Base-by-base conservation (phyloP, 1,140 invertebrate species). In the Drosophila nannoptera region DNA sequence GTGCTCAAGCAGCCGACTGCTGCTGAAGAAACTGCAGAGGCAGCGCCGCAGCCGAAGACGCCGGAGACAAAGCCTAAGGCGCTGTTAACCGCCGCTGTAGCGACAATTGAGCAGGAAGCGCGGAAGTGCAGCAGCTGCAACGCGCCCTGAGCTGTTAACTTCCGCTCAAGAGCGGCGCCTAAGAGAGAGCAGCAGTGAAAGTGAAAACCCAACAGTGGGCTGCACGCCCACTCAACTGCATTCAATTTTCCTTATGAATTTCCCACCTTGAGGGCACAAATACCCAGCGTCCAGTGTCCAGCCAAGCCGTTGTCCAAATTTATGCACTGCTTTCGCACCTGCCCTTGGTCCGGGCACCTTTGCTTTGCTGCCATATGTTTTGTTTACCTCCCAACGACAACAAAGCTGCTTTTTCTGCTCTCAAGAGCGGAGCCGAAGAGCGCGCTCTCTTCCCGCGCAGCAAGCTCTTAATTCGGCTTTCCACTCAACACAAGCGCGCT, bases 101-200 rank as follows among this genome's bases (percentile, higher is more conserved):
- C 43, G 43, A 42, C 29, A 42, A 42, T 64, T 45, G 42, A 69
- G 45, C 66, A 62, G 66, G 66, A 69, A 69, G 42, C 49, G 9
- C 46, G 68, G 62, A 70, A 70, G 62, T 66, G 56, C 55, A 71
- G 38, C 55, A 42, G 42, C 49, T 53, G 56, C 56, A 68, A 7
- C 36, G 12, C 11, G 33, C 12, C 29, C 11, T 5, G 11, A 16
- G 33, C 65, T 68, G 40, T 68, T 54, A 33, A 32, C 16, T 29
- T 11, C 35, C 31, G 22, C 55, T 40, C 42, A 71, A 67, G 69
- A 71, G 69, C 32, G 12, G 12, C 12, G 29, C 4, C 31, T 48
- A 62, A 68, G 65, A 68, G 68, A 42, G n/a, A n/a, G n/a, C n/a
- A n/a, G 31, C 43, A 61, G 49, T 66, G 49, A 70, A 65, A 60